A percentile compares a stretch with the other conserved stretches of the same genome.
Evolutionary conservation across 2,113 vertebrate genomes (phyloP).

Genomic region (Xiphophorus couchianus): DNA sequence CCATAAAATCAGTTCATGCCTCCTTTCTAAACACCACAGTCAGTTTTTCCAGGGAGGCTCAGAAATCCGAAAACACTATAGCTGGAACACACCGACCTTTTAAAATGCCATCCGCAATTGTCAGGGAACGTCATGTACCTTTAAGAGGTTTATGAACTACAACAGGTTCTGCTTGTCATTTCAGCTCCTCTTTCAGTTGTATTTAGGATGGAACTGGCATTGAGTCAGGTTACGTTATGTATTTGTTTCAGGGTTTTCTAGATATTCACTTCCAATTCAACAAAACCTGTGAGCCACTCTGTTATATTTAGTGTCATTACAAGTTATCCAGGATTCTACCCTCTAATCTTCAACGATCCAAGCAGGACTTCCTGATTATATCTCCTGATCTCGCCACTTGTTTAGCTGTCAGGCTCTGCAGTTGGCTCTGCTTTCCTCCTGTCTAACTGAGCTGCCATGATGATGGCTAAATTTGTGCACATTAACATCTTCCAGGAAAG

Average conservation of each 20-base stretch:
- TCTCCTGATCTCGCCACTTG: not conserved
- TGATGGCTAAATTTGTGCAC: not conserved
- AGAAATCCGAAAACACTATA: no score
- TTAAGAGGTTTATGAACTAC: no score
- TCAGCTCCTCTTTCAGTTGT: not conserved
- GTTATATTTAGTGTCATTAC: not conserved
- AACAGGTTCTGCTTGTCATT: not conserved
- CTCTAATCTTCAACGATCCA: not conserved
- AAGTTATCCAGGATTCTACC: not conserved
- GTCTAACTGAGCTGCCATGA: slow-evolving; percentile 35
- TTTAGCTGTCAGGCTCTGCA: not conserved
- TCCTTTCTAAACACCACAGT: no score
- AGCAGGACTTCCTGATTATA: not conserved
- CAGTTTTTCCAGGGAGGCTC: no score
- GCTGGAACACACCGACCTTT: no score
- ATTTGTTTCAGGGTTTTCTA: not conserved
- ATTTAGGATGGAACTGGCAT: not conserved
- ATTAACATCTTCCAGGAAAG: not conserved
- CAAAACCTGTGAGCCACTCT: not conserved
- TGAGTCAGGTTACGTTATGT: not conserved
- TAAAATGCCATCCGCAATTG: no score
- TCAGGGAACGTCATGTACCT: no score
- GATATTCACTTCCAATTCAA: not conserved
- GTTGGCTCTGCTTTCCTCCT: slow-evolving; percentile 16
- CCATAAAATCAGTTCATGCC: no score